phyloP scores from a whole-genome alignment of 2,888 invertebrate species.

The Junonia oenone region DNA sequence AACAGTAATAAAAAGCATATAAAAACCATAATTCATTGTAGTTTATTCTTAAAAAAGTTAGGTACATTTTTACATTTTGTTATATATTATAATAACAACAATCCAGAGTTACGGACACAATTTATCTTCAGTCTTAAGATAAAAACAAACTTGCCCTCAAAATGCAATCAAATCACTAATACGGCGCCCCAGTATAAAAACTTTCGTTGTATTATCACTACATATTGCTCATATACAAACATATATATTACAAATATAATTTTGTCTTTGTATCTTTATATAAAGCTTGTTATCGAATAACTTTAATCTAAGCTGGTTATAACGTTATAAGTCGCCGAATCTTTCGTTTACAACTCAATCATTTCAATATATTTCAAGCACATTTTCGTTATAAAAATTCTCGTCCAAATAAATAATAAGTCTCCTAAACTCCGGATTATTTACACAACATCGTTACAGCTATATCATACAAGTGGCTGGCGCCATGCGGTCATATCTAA shows the following conservation, averaged over 20 bases:
- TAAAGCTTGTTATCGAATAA: neutral
- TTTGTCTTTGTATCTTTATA: neutral
- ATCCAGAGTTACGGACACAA: constrained; percentile 60
- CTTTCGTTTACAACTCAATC: neutral
- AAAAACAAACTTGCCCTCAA: constrained; percentile 27
- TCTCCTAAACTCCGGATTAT: constrained; percentile 63
- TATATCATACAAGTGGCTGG: constrained; percentile 4
- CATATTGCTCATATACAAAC: constrained; percentile 1
- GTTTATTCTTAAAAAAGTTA: constrained; percentile 64
- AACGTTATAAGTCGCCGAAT: neutral
- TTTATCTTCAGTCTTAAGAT: constrained; percentile 46
- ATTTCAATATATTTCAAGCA: neutral
- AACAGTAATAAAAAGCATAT: constrained; percentile 27
- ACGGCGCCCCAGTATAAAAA: neutral
- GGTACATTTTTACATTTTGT: constrained; percentile 64
- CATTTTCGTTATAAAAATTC: constrained; percentile 27
- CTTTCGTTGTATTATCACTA: constrained; percentile 6
- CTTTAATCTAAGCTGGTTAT: neutral
- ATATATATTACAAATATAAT: neutral
- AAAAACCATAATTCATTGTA: constrained; percentile 50
- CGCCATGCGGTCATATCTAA: neutral
- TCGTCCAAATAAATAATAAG: constrained; percentile 10
- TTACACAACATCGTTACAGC: constrained; percentile 26
- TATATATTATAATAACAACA: constrained; percentile 48
- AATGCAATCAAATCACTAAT: neutral